Base-by-base conservation (phyloP, 1,140 invertebrate species). In the Papilio glaucus region DNA sequence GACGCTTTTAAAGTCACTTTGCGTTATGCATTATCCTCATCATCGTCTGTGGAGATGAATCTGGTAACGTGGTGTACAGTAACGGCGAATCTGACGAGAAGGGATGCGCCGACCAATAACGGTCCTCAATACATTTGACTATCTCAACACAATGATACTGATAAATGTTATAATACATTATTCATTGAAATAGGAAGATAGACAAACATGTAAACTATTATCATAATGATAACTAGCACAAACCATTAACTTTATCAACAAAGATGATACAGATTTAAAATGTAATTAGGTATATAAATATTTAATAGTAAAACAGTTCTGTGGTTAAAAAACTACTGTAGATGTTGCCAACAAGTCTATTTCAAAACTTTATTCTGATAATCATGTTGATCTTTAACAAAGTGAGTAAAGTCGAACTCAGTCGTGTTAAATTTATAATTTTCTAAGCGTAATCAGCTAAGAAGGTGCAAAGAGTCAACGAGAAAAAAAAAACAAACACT, bases 181-280 rank as follows among this genome's bases (percentile, higher is more conserved):
- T 24, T 13, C 21, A 13, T 57, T 57, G 24, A 26, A 9, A 57
- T 26, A 24, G 21, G 18, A 33, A 63, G 12, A 63, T 24, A 24
- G 24, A 18, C 24, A 61, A 41, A 42, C 15, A 61, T 45, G 70
- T 57, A n/a, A n/a, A 53, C 49, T 18, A 33, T 63, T 63, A 63
- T 63, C 49, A 13, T 26, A 57, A 4, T 12, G 49, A 57, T 57
- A 24, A 57, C 49, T 57, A 18, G 18, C 12, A 24, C 21, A 57
- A 5, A 10, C 21, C 24, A 26, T 57, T 57, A 57, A 57, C 53
- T 57, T 24, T 24, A 57, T 57, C 21, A 24, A 57, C 9, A 24
- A 53, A 57, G 12, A 57, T 57, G 45, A 24, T 21, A 49, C 45
- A 49, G 18, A 18, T 24, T 49, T 57, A 24, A 26, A 57, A 57